These are phyloP conservation scores for Chascanopsetta lugubris DNA, from an alignment of 2,113 vertebrate species.

Conservation along the genomic window DNA sequence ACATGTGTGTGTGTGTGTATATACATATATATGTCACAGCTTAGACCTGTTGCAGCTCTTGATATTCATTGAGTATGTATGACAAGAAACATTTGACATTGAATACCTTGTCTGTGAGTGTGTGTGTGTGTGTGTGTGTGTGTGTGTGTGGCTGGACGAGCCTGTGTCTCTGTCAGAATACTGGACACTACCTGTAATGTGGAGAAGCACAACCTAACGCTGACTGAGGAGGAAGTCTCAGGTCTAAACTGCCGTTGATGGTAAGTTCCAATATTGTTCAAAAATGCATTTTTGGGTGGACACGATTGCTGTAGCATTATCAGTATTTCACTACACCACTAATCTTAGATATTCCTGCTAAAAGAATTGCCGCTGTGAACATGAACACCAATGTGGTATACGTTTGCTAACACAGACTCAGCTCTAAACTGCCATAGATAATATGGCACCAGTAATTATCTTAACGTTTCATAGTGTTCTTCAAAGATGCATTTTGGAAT, in stretches of 20 bases:
- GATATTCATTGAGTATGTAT: conserved; percentile 59
- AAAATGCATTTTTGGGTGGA: conserved; percentile 53
- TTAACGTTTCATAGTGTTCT: conserved; percentile 1
- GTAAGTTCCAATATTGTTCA: conserved; percentile 36
- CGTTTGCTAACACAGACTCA: conserved; percentile 36
- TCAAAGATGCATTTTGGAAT: conserved; percentile 58
- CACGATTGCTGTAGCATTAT: conserved; percentile 9
- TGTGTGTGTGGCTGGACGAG: conserved; percentile 32
- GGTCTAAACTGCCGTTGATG: conserved; percentile 58
- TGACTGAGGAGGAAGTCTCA: conserved; percentile 38
- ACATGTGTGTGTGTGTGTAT: neutral
- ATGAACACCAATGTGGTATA: conserved; percentile 55
- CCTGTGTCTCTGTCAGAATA: conserved; percentile 43
- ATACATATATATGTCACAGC: conserved; percentile 55
- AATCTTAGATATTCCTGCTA: conserved; percentile 25
- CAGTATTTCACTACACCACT: conserved; percentile 26
- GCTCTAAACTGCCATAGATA: conserved; percentile 38
- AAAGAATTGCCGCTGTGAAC: conserved; percentile 24
- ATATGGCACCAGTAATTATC: conserved; percentile 16
- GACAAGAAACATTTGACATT: conserved; percentile 48
- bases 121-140: conserved; percentile 34
- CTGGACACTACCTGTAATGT: conserved; percentile 37
- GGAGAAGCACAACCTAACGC: conserved; percentile 40
- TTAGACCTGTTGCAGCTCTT: conserved; percentile 72
- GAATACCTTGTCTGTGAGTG: conserved; percentile 42